These are phyloP conservation scores for Bellardia bayeri DNA, from an alignment of 2,888 invertebrate genomes.

Conservation along the genomic window DNA sequence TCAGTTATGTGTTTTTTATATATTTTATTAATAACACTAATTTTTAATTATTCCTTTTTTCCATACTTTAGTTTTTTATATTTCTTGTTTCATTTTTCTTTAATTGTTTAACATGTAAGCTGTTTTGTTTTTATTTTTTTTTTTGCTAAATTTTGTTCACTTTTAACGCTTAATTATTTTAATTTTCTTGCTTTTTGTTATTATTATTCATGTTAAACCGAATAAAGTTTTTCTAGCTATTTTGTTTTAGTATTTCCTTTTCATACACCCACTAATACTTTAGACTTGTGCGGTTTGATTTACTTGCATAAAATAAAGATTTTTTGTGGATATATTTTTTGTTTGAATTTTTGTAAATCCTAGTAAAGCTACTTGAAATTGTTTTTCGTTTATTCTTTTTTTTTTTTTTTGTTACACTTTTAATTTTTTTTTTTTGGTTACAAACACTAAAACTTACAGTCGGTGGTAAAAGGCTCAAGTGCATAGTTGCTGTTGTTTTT, in stretches of 20 bases:
- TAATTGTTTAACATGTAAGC: not conserved
- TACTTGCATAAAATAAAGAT: slow-evolving; percentile 60
- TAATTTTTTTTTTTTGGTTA: slow-evolving; percentile 8
- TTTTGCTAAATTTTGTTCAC: slow-evolving; percentile 17
- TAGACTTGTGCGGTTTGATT: slow-evolving; percentile 68
- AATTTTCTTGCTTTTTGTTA: slow-evolving; percentile 57
- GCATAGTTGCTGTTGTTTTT: slow-evolving; percentile 47
- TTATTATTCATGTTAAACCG: slow-evolving; percentile 52
- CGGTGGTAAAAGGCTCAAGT: slow-evolving; percentile 63
- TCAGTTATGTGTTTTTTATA: not conserved
- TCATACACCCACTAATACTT: slow-evolving; percentile 53
- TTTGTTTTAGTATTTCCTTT: not conserved
- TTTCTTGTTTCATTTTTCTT: slow-evolving; percentile 10
- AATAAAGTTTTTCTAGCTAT: slow-evolving; percentile 21
- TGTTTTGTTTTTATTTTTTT: not conserved
- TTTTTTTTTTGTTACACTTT: slow-evolving; percentile 1
- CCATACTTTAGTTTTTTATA: not conserved
- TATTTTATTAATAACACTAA: not conserved
- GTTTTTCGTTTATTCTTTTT: slow-evolving; percentile 51
- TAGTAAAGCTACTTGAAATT: slow-evolving; percentile 63
- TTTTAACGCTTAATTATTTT: slow-evolving; percentile 62
- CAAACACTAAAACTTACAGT: slow-evolving; percentile 48
- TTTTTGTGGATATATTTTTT: slow-evolving; percentile 9
- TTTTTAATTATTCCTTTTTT: not conserved
- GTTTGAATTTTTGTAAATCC: slow-evolving; percentile 53